Base-by-base conservation (phyloP, 2,888 invertebrate species). In the Monochamus alternatus region DNA sequence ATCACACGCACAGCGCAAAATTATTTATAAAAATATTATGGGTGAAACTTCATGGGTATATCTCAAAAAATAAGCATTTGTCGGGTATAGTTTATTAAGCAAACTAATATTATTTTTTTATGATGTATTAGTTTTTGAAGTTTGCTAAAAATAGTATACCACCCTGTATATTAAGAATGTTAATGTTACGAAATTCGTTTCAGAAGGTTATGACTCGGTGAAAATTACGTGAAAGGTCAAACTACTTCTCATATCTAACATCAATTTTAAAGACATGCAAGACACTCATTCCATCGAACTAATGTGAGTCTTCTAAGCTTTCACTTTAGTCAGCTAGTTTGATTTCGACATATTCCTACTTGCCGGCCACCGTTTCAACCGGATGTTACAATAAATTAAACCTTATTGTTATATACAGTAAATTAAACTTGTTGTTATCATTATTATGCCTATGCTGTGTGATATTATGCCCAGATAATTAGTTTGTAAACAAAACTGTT, bases 311-410 rank as follows among this genome's bases (percentile, higher is more conserved):
- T 63, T 51, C 70, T 62, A 65, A 74, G 78, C 78, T 81, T 78
- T 79, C 77, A 78, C 78, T 78, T 58, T 22, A 76, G 75, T 76
- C 78, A 71, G 73, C 73, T 62, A 72, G 75, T 69, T 77, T 62
- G 12, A 47, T 55, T 67, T 55, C 62, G 22, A 43, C 62, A 62
- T 62, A n/a, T 63, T 8, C 14, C 14, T 14, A 60, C 5, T 32
- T 32, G 31, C 32, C 14, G 43, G 5, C 8, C 38, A 63, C n/a
- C 43, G 38, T 43, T 43, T 5, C 38, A 43, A 9, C 12, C 43
- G 43, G 38, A 63, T 43, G 43, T 63, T 63, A 12, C 43, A 14
- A 14, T 63, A 43, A 22, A 38, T 22, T 14, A 8, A 8, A 63
- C 31, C n/a, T n/a, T n/a, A n/a, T n/a, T n/a, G n/a, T n/a, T n/a